phyloP scores from a whole-genome alignment of 2,797 vertebrate species.

The Parauchenoglanis ngamensis region DNA sequence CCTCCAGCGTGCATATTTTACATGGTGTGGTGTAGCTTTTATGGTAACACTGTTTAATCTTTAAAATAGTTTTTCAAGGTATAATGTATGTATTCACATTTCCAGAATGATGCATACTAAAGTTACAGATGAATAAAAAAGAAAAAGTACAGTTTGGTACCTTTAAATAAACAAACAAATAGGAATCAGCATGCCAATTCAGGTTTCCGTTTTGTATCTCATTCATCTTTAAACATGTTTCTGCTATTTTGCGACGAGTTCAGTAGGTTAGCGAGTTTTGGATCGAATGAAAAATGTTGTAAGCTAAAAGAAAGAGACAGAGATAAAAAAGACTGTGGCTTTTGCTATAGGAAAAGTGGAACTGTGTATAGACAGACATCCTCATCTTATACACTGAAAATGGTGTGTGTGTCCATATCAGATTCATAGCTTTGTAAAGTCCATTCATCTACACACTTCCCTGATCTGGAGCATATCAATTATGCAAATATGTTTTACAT shows the following conservation, averaged over 20 bases:
- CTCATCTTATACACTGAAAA: constrained; percentile 33
- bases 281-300: not conserved
- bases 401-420: constrained; percentile 8
- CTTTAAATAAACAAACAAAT: not conserved
- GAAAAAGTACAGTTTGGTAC: not conserved
- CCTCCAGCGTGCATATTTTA: too few relatives aligned
- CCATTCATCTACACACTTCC: constrained; percentile 29
- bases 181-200: not conserved
- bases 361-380: constrained; percentile 43
- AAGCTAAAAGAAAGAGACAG: not conserved
- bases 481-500: constrained; percentile 24
- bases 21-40: not conserved
- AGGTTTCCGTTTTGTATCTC: not conserved
- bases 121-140: not conserved
- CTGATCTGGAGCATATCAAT: not conserved
- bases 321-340: constrained; percentile 5
- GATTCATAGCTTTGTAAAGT: constrained; percentile 14
- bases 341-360: constrained; percentile 48
- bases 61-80: not conserved
- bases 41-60: not conserved
- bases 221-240: not conserved
- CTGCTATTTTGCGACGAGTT: not conserved
- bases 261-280: not conserved
- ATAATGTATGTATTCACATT: not conserved
- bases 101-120: not conserved